phyloP scores from a whole-genome alignment of 1,140 invertebrate species.

The Caenorhabditis briggsae region DNA sequence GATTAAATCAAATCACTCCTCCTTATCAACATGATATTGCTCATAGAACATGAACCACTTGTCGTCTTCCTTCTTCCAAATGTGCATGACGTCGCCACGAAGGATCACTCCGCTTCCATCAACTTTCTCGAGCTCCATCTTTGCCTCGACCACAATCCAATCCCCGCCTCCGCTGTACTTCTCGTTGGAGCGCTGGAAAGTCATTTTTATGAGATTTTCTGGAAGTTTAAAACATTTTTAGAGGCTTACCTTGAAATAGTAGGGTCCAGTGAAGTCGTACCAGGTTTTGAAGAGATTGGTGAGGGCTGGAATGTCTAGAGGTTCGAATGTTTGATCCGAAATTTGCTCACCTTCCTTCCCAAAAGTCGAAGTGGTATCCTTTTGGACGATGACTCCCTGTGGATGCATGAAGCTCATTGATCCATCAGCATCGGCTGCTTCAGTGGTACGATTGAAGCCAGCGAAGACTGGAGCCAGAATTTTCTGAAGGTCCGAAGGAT shows the following conservation, averaged over 20 bases:
- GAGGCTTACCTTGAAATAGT: conserved; percentile 30
- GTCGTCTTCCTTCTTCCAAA: conserved; percentile 42
- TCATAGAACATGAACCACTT: conserved; percentile 49
- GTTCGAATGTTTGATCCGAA: neutral
- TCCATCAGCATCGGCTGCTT: conserved; percentile 21
- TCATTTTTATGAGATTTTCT: neutral
- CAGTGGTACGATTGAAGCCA: conserved; percentile 39
- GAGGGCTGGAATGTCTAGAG: conserved; percentile 15
- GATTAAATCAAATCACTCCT: neutral
- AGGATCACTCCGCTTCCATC: conserved; percentile 31
- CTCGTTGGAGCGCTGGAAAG: conserved; percentile 2
- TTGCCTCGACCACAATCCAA: conserved; percentile 29
- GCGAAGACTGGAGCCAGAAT: conserved; percentile 28
- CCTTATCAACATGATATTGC: conserved; percentile 48
- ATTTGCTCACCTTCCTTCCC: conserved; percentile 23
- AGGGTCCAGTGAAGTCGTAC: conserved; percentile 50
- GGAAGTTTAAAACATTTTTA: too few relatives aligned
- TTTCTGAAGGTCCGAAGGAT: conserved; percentile 2
- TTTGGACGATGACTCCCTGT: conserved; percentile 28
- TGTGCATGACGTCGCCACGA: conserved; percentile 50
- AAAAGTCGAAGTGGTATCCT: conserved; percentile 8
- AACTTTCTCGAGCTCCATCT: conserved; percentile 21
- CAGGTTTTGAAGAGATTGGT: conserved; percentile 36
- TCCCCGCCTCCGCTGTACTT: conserved; percentile 39
- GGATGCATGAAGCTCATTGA: conserved; percentile 50